phyloP scores from a whole-genome alignment of 2,888 invertebrate genomes.

The Mimas tiliae region DNA sequence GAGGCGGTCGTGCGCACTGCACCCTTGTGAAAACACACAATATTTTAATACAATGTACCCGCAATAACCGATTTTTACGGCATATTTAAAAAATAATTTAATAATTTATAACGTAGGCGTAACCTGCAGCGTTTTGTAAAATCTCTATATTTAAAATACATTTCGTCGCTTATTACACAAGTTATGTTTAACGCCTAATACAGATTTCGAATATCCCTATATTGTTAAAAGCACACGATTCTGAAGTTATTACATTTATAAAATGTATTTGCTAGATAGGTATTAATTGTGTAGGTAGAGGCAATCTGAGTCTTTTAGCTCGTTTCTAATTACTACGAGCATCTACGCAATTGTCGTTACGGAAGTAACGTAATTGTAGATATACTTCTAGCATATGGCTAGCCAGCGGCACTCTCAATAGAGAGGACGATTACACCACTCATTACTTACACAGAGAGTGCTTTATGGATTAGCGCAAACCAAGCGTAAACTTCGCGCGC shows the following conservation, averaged over 20 bases:
- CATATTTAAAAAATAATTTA: background rate
- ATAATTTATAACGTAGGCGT: background rate
- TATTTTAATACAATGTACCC: conserved; percentile 10
- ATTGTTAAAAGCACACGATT: too few species aligned
- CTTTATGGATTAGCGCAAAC: background rate
- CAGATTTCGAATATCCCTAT: too few species aligned
- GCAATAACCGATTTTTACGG: background rate
- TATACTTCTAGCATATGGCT: background rate
- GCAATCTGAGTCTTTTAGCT: background rate
- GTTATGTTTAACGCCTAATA: background rate
- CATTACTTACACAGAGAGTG: background rate
- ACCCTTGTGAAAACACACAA: conserved; percentile 13
- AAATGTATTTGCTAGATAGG: too few species aligned
- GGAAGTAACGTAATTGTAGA: background rate
- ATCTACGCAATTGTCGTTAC: background rate
- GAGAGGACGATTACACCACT: background rate
- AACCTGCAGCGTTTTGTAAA: background rate
- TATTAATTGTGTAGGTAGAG: too few species aligned
- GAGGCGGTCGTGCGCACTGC: conserved; percentile 45
- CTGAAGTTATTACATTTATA: too few species aligned
- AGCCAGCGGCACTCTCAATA: background rate
- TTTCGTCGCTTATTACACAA: background rate
- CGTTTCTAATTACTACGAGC: background rate
- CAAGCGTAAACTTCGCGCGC: background rate
- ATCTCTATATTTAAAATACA: background rate